Percentiles rank a stretch among this genome's conserved stretches.
phyloP scores from a whole-genome alignment of 1,140 invertebrate genomes.

The Atopsyche davidsoni region DNA sequence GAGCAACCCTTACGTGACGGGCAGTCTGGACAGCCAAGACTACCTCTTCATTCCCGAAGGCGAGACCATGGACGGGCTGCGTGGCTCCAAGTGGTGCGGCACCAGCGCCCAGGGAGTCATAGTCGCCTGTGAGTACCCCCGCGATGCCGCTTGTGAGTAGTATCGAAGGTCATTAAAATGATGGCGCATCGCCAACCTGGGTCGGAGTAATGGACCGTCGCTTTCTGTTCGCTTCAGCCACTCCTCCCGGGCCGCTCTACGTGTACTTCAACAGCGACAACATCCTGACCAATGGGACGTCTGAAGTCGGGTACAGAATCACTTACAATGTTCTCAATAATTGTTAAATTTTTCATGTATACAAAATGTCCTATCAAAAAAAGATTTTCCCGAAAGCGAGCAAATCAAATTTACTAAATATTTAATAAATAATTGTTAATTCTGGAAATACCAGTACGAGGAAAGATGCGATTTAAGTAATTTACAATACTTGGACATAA shows the following conservation, averaged over 20 bases:
- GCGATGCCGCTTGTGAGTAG: no score
- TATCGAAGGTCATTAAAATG: no score
- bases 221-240: constrained; percentile 33
- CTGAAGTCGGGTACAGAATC: constrained; percentile 40
- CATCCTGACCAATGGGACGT: constrained; percentile 35
- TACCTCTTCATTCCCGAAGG: constrained; percentile 50
- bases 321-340: constrained; percentile 45
- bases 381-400: no score
- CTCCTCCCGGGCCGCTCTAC: constrained; percentile 42
- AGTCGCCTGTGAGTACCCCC: constrained; percentile 40
- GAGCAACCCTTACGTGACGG: constrained; percentile 38
- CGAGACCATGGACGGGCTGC: constrained; percentile 39
- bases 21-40: constrained; percentile 39
- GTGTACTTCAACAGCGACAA: constrained; percentile 45
- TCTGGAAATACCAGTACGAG: no score
- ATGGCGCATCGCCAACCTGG: no score
- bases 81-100: constrained; percentile 44
- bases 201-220: no score
- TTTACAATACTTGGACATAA: no score
- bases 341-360: constrained; percentile 30
- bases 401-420: no score
- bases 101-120: constrained; percentile 38
- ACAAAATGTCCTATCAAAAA: no score
- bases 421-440: no score
- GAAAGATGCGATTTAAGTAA: no score